Base-by-base conservation (phyloP, 1,140 invertebrate genomes). In the Antheraea pernyi region DNA sequence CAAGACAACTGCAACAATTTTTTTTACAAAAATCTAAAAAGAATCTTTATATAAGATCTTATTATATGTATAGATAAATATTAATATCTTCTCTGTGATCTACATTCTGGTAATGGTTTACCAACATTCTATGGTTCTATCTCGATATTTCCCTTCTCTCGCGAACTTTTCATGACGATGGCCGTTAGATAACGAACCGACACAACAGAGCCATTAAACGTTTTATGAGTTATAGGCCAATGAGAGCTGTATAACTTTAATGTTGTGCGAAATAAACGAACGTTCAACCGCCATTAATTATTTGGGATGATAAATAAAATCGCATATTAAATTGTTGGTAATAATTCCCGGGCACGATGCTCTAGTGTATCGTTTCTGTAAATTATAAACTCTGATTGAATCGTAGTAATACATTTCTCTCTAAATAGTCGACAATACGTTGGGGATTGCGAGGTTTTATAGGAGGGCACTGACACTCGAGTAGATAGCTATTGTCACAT, bases 231-330 rank as follows among this genome's bases (percentile, higher is more conserved):
- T 16, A 16, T 16, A 53, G 16, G 16, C 16, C 46, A 53, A 53
- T 53, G 11, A 13, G 46, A 53, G 16, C 5, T 53, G 46, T 53
- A 53, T n/a, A 53, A 53, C 13, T 53, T 53, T 53, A 53, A 53
- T 53, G 46, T 53, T 13, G 46, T n/a, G 46, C 16, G 46, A 53
- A 53, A 53, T 53, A 53, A 53, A 53, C 46, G 46, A 53, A 53
- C 46, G 46, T 53, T 16, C 46, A 53, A 53, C 46, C 46, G 46
- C 46, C 46, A 53, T 16, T 53, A 53, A 16, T 53, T 16, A 53
- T 16, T 6, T 9, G 46, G 16, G 46, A 53, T 6, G 46, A 53
- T n/a, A 53, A 53, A 53, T 53, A 53, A 53, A 30, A 53, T n/a
- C 46, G 46, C 9, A 53, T 53, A 53, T 53, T 53, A 13, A 53